Percentiles rank a stretch among this genome's conserved stretches.
phyloP scores from a whole-genome alignment of 92 coral and sea anemone species.

The Epizoanthus scotinus region DNA sequence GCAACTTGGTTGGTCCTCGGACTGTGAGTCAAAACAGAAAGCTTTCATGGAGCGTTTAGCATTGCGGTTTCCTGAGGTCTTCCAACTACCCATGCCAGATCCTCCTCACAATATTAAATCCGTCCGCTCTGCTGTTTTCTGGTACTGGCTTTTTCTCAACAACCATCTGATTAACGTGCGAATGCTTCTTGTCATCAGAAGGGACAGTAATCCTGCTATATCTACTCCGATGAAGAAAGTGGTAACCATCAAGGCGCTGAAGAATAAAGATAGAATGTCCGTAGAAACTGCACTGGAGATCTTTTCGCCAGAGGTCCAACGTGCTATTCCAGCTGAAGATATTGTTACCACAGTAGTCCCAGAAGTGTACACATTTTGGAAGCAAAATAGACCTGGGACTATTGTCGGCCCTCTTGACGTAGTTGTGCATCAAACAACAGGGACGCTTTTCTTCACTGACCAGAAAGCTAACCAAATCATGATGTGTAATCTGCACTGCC shows the following conservation, averaged over 20 bases:
- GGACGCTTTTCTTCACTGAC: constrained; percentile 54
- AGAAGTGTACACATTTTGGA: constrained; percentile 56
- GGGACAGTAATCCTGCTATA: constrained; percentile 56
- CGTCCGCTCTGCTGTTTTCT: constrained; percentile 53
- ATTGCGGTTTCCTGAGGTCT: constrained; percentile 42
- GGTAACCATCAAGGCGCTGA: constrained; percentile 55
- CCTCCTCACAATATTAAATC: constrained; percentile 63
- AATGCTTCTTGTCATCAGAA: constrained; percentile 60
- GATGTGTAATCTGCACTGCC: constrained; percentile 55
- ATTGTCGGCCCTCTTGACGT: constrained; percentile 51
- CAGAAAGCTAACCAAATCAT: constrained; percentile 53
- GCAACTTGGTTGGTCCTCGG: constrained; percentile 56
- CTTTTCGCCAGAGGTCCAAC: constrained; percentile 46
- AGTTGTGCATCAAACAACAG: constrained; percentile 55
- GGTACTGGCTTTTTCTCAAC: constrained; percentile 59
- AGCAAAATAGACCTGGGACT: constrained; percentile 50
- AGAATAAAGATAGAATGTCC: constrained; percentile 66
- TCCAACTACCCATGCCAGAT: constrained; percentile 58
- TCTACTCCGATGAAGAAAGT: constrained; percentile 54
- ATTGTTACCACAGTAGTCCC: constrained; percentile 50
- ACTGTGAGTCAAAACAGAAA: constrained; percentile 58
- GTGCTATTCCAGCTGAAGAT: constrained; percentile 53
- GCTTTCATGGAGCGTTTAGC: constrained; percentile 51
- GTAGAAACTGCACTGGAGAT: constrained; percentile 62
- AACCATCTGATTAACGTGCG: constrained; percentile 42